Evolutionary conservation across 2,888 invertebrate species (phyloP).

Genomic region (Julus scanicus): DNA sequence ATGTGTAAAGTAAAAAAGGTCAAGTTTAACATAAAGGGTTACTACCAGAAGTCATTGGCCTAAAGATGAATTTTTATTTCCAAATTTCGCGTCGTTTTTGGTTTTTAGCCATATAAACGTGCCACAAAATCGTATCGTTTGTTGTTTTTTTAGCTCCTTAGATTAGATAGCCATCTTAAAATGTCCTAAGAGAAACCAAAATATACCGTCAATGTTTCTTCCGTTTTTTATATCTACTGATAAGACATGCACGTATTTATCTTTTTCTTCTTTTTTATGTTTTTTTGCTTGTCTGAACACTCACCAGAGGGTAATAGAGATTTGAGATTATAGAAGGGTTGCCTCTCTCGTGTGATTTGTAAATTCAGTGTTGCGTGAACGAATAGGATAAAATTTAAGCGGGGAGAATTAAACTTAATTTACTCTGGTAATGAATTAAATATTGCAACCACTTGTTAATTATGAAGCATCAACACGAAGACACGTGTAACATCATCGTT

Average conservation of each 20-base stretch:
- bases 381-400: conserved; percentile 5
- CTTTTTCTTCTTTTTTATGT: background rate
- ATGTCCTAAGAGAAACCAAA: background rate
- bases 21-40: background rate
- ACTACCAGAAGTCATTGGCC: background rate
- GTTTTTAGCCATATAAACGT: background rate
- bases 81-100: background rate
- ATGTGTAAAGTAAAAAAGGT: background rate
- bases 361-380: background rate
- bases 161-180: conserved; percentile 16
- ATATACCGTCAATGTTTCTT: conserved; percentile 19
- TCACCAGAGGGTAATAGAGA: conserved; percentile 27
- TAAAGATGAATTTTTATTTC: conserved; percentile 15
- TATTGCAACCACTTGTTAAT: background rate
- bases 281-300: background rate
- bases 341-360: conserved; percentile 7
- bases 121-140: background rate
- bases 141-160: background rate
- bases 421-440: background rate
- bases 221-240: background rate
- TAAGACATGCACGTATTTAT: conserved; percentile 37
- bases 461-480: background rate
- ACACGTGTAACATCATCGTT: too few relatives aligned
- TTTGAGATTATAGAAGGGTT: conserved; percentile 6
- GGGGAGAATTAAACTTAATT: conserved; percentile 3